Evolutionary conservation across 2,113 vertebrate species (phyloP), one percentile per base, ranked within the genome.

Genomic region (Aldabrachelys gigantea): DNA sequence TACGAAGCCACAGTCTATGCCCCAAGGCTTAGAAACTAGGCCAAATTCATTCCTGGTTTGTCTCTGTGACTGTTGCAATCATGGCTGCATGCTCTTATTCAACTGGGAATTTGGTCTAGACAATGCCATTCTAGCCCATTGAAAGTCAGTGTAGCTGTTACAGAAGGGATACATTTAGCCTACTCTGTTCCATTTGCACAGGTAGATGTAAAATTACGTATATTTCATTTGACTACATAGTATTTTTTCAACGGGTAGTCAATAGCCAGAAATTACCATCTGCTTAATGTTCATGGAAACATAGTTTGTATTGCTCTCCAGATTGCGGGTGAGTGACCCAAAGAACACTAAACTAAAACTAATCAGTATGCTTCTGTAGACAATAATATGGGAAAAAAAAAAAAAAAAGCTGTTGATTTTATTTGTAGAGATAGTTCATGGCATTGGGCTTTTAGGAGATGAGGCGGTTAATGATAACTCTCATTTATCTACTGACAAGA

Each of bases 271-370:
- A 79, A 84, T 31, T 85, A 72, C 85, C 87, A 91, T 91, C 76
- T 95, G 65, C 59, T 94, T 69, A 95, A 44, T 16, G 57, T 84
- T 94, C n/a, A 35, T 69, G 83, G 57, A 95, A 85, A 85, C 69
- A 52, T 75, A 80, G 91, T 92, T 93, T 91, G 88, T 90, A 90
- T 91, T 87, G 53, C 84, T 95, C 27, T 87, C 50, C n/a, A 54
- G 6, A 1, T 35, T 52, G 69, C 38, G n/a, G 89, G 82, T 96
- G 50, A 89, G 59, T 47, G 41, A 21, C 57, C 82, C 92, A 85
- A 50, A 96, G 92, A 96, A 80, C 10, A 85, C 38, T 80, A 10
- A 13, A 10, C 84, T 92, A 91, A 89, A 81, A 84, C 12, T 81
- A 88, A 91, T 85, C 72, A 89, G 29, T 83, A 65, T 84, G 93